These are phyloP conservation scores for Leptinotarsa haldemani DNA, from an alignment of 2,888 invertebrate genomes.

Conservation along the genomic window DNA sequence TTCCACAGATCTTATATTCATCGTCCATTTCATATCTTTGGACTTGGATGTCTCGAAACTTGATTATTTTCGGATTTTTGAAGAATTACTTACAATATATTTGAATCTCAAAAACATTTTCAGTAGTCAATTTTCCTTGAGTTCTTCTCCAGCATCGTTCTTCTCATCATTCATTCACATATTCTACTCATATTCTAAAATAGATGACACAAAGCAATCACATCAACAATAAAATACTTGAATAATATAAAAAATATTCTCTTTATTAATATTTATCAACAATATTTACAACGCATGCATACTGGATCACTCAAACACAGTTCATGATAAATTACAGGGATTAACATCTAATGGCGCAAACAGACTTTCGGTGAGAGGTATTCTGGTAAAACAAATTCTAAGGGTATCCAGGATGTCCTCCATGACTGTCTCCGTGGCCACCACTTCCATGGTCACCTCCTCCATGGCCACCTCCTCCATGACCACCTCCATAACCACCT, in stretches of 20 bases:
- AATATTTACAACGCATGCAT: conserved; percentile 33
- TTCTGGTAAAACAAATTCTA: not conserved
- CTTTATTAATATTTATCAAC: conserved; percentile 26
- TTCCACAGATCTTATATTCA: no score
- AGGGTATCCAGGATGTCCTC: conserved; percentile 25
- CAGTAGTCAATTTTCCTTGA: no score
- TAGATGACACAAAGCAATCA: no score
- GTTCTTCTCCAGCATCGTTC: no score
- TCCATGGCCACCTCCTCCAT: conserved; percentile 11
- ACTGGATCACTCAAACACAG: conserved; percentile 22
- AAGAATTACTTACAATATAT: no score
- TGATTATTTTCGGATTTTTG: no score
- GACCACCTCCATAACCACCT: conserved; percentile 30
- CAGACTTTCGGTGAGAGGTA: conserved; percentile 12
- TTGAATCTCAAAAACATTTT: no score
- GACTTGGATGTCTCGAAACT: no score
- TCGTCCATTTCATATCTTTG: no score
- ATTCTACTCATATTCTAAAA: no score
- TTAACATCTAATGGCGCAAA: conserved; percentile 8
- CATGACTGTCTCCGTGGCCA: conserved; percentile 26
- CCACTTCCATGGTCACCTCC: conserved; percentile 26
- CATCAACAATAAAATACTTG: not conserved
- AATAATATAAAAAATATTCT: conserved; percentile 19
- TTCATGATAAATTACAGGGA: conserved; percentile 29
- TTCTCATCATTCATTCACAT: no score